Conservation (phyloP, 2,797 vertebrate genomes). For the Hydrophis major region DNA sequence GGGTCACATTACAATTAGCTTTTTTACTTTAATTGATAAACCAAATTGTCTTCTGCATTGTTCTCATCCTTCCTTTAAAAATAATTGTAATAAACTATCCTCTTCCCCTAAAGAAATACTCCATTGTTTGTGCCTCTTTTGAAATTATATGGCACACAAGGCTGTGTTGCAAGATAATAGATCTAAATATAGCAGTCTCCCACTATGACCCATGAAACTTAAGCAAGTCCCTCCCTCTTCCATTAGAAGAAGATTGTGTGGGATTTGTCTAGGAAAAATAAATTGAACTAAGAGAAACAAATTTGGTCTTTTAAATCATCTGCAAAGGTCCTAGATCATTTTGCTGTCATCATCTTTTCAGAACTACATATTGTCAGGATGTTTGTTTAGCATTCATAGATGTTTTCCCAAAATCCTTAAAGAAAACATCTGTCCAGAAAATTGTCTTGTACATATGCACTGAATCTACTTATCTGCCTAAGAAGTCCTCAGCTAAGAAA, state of each 20-base stretch:
- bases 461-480: constrained; percentile 41
- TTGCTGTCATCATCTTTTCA: constrained; percentile 45
- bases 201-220: background rate
- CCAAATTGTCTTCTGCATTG: background rate
- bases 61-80: background rate
- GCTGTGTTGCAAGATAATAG: background rate
- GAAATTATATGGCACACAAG: background rate
- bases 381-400: constrained; percentile 45
- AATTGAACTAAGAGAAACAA: background rate
- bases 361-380: constrained; percentile 43
- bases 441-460: constrained; percentile 27
- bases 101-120: background rate
- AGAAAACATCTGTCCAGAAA: constrained; percentile 51
- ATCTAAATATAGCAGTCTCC: background rate
- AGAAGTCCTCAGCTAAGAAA: constrained; percentile 2
- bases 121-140: background rate
- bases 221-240: background rate
- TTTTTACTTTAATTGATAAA: background rate
- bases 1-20: background rate
- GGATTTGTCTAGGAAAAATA: background rate
- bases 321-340: constrained; percentile 6
- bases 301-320: background rate
- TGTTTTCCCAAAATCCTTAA: constrained; percentile 6
- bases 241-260: background rate
- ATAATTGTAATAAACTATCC: too few relatives aligned